A percentile compares a stretch with the other conserved stretches of the same genome.
phyloP scores from a whole-genome alignment of 2,888 invertebrate genomes.

The Leptura quadrifasciata region DNA sequence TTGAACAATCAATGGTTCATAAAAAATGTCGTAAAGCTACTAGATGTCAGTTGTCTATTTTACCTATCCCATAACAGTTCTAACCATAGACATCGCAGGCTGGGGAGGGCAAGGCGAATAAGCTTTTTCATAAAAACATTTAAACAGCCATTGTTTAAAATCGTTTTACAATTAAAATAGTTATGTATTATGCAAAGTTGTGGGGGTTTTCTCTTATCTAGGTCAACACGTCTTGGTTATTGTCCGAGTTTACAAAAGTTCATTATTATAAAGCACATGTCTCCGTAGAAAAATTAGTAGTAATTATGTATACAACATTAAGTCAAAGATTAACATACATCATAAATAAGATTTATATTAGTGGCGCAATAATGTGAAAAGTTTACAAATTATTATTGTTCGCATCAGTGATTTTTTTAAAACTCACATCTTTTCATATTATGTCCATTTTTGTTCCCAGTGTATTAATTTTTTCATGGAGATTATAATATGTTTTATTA shows the following conservation, averaged over 20 bases:
- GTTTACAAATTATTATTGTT: no score
- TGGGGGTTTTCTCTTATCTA: not conserved
- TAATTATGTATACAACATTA: no score
- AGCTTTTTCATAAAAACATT: not conserved
- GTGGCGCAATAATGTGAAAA: no score
- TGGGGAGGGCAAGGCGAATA: not conserved
- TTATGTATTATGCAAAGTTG: not conserved
- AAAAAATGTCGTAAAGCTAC: constrained; percentile 37
- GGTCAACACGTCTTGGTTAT: not conserved
- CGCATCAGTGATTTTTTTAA: no score
- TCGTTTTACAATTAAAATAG: not conserved
- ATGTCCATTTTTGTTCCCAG: no score
- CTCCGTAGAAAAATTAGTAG: no score
- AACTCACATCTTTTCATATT: no score
- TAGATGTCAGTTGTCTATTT: constrained; percentile 13
- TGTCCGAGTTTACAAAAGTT: not conserved
- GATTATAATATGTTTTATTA: no score
- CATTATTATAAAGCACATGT: not conserved
- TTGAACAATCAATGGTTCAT: constrained; percentile 42
- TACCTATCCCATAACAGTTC: constrained; percentile 9
- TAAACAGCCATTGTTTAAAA: not conserved
- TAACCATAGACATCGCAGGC: constrained; percentile 7
- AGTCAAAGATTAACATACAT: no score
- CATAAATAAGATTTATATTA: no score
- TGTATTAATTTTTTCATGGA: no score